phyloP scores from a whole-genome alignment of 2,113 vertebrate genomes.

The Bagarius yarrelli region DNA sequence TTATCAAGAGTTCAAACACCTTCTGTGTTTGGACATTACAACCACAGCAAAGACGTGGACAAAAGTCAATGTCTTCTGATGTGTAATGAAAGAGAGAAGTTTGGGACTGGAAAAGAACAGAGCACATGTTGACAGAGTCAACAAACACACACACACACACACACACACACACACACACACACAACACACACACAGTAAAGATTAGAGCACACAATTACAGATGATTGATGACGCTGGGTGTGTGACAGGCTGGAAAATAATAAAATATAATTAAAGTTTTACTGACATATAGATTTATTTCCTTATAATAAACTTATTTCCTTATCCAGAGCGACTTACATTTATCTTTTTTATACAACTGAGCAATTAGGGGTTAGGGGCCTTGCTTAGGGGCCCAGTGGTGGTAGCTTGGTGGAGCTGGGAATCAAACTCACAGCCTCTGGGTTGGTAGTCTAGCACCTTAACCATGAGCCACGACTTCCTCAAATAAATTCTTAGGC shows the following conservation, averaged over 20 bases:
- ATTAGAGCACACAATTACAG: no score
- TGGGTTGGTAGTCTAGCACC: no score
- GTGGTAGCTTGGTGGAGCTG: no score
- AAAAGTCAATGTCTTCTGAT: background rate
- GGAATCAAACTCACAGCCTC: no score
- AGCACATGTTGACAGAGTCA: background rate
- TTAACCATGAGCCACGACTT: no score
- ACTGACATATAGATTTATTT: background rate
- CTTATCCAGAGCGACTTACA: no score
- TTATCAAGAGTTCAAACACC: background rate
- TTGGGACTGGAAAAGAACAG: no score
- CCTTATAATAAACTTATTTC: background rate
- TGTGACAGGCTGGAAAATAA: background rate
- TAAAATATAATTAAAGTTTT: background rate
- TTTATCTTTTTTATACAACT: no score
- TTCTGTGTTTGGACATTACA: background rate
- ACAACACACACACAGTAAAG: background rate
- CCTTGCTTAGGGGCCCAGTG: no score
- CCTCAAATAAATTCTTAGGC: no score
- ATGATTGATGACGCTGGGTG: background rate
- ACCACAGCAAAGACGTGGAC: background rate
- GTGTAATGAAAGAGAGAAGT: background rate
- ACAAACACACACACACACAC: background rate
- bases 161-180: background rate
- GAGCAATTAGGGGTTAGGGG: no score